Percentiles rank a stretch among this genome's conserved stretches.
Evolutionary conservation across 2,797 vertebrate species (phyloP).

Genomic region (Anguilla megastoma): DNA sequence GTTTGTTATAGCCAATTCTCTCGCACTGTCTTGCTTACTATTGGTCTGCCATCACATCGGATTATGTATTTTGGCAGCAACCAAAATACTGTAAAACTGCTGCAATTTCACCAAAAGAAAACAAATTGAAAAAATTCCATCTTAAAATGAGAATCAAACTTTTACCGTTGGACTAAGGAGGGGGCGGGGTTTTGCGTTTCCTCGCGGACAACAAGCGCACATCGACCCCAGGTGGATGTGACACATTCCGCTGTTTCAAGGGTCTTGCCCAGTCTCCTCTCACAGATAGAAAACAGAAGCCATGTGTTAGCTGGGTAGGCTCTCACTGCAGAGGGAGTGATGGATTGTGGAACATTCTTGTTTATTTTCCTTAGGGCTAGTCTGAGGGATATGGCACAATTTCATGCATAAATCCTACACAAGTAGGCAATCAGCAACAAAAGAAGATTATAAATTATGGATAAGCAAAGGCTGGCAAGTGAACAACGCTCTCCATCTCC

Average conservation of each 20-base stretch:
- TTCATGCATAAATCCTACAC: conserved; percentile 56
- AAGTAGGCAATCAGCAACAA: conserved; percentile 66
- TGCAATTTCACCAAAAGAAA: background rate
- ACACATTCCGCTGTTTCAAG: conserved; percentile 15
- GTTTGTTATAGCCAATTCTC: background rate
- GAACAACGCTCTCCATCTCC: conserved; percentile 21
- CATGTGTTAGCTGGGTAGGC: conserved; percentile 68
- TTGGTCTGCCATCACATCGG: background rate
- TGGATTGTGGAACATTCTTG: conserved; percentile 71
- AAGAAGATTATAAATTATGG: conserved; percentile 71
- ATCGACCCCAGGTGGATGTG: conserved; percentile 11
- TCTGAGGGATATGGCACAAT: conserved; percentile 59
- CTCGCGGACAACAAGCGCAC: background rate
- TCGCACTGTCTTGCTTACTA: background rate
- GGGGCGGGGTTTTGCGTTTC: conserved; percentile 59
- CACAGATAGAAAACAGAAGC: conserved; percentile 80
- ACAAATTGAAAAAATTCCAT: background rate
- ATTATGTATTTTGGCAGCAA: background rate
- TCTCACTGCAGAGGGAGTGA: conserved; percentile 67
- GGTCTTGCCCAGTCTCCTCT: conserved; percentile 28
- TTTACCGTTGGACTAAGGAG: conserved; percentile 64
- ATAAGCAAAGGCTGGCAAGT: conserved; percentile 61
- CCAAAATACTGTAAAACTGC: too few relatives aligned
- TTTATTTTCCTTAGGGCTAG: conserved; percentile 74
- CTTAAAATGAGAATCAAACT: conserved; percentile 56